These are phyloP conservation scores for Garra rufa DNA, from an alignment of 2,113 vertebrate species.

Conservation along the genomic window DNA sequence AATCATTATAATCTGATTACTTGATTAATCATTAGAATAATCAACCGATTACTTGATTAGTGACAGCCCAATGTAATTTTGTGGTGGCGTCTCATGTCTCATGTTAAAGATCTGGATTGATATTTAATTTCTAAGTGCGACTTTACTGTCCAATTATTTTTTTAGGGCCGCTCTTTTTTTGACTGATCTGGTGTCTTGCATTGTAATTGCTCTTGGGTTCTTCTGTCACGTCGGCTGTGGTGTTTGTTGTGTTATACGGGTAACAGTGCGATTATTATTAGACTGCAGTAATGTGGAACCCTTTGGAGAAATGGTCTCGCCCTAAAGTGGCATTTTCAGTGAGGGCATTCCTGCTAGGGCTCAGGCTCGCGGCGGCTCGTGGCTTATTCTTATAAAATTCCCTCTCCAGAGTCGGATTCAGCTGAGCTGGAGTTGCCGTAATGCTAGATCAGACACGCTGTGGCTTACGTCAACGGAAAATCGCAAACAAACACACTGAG, in stretches of 20 bases:
- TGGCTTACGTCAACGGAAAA: neutral
- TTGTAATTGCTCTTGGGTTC: neutral
- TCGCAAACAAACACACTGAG: neutral
- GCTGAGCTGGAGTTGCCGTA: conserved; percentile 66
- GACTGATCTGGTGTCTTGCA: neutral
- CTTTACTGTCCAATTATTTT: neutral
- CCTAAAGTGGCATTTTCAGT: conserved; percentile 49
- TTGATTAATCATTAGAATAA: too few species aligned
- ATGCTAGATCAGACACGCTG: conserved; percentile 2
- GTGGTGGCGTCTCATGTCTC: neutral
- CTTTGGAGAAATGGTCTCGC: conserved; percentile 46
- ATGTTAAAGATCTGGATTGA: neutral
- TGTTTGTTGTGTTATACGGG: conserved; percentile 59
- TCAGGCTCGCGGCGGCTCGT: conserved; percentile 55
- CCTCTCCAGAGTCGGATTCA: conserved; percentile 65
- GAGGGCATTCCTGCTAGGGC: conserved; percentile 50
- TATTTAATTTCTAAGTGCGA: neutral
- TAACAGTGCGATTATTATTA: conserved; percentile 74
- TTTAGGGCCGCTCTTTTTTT: neutral
- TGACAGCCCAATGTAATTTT: neutral
- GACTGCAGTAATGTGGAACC: conserved; percentile 65
- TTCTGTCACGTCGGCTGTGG: neutral
- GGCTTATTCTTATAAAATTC: conserved; percentile 66
- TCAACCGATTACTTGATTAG: too few species aligned
- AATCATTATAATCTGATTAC: too few species aligned